A percentile compares a stretch with the other conserved stretches of the same genome.
Evolutionary conservation across 53 echinoderm and acorn worm genomes (phyloP).

Genomic region (Arbacia lixula): DNA sequence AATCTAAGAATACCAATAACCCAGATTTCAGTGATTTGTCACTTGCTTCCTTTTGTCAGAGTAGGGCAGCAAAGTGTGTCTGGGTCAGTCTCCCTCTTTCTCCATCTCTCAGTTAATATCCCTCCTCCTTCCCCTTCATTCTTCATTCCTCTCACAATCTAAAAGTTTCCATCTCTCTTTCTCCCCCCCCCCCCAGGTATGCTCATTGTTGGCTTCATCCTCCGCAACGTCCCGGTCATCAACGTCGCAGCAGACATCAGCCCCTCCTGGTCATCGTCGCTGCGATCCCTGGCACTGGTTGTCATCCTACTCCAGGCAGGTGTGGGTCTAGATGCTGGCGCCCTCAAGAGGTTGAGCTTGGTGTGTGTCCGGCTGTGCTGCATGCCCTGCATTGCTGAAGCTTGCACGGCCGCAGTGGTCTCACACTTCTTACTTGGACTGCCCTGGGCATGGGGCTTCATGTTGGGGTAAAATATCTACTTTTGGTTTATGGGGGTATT

Average conservation of each 20-base stretch:
- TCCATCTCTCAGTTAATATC: too few relatives aligned
- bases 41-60: too few relatives aligned
- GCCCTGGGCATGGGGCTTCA: constrained; percentile 97
- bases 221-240: constrained; percentile 85
- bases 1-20: too few relatives aligned
- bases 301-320: constrained; percentile 94
- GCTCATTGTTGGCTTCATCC: constrained; percentile 88
- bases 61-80: too few relatives aligned
- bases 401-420: constrained; percentile 77
- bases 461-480: constrained; percentile 89
- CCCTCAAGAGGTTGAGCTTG: constrained; percentile 80
- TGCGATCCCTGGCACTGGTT: constrained; percentile 84
- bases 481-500: too few relatives aligned
- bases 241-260: constrained; percentile 84
- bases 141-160: too few relatives aligned
- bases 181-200: constrained; percentile 94
- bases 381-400: constrained; percentile 86
- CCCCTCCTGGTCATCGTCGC: constrained; percentile 77
- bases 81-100: too few relatives aligned
- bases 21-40: too few relatives aligned
- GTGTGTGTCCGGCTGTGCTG: constrained; percentile 93
- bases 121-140: too few relatives aligned
- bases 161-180: too few relatives aligned
- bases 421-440: constrained; percentile 86
- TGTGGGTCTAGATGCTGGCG: constrained; percentile 87